Percentiles rank a stretch among this genome's conserved stretches.
Conservation (phyloP, 2,888 invertebrate genomes). For the Glomeris marginata region DNA sequence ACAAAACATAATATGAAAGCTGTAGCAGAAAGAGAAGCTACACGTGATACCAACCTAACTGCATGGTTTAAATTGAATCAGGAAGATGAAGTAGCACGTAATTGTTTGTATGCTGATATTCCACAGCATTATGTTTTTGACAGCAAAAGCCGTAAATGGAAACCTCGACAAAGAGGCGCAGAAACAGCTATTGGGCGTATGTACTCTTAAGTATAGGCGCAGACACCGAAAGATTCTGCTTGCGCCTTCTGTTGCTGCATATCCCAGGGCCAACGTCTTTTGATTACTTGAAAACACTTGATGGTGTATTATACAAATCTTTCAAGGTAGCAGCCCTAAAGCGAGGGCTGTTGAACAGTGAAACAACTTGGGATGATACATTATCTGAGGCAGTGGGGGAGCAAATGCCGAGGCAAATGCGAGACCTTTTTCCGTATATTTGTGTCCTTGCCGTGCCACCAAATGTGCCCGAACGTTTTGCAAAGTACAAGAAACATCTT, state of each 20-base stretch:
- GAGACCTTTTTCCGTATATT: too few species aligned
- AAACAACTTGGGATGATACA: slow-evolving; percentile 23
- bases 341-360: slow-evolving; percentile 19
- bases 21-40: slow-evolving; percentile 18
- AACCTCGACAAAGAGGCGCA: too few species aligned
- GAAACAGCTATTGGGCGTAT: too few species aligned
- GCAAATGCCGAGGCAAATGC: slow-evolving; percentile 10
- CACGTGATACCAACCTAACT: slow-evolving; percentile 19
- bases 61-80: slow-evolving; percentile 17
- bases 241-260: slow-evolving; percentile 12
- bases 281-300: slow-evolving; percentile 20
- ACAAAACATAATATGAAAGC: slow-evolving; percentile 23
- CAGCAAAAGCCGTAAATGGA: slow-evolving; percentile 14
- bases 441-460: too few species aligned
- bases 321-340: slow-evolving; percentile 16
- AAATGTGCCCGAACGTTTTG: neutral
- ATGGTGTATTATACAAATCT: slow-evolving; percentile 13
- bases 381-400: slow-evolving; percentile 22
- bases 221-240: slow-evolving; percentile 13
- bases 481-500: too few species aligned
- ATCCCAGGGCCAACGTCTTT: slow-evolving; percentile 18
- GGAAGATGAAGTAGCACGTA: too few species aligned
- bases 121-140: slow-evolving; percentile 2
- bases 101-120: slow-evolving; percentile 7
- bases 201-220: slow-evolving; percentile 23